Evolutionary conservation across 2,888 invertebrate genomes (phyloP).

Genomic region (Tenodera sinensis): DNA sequence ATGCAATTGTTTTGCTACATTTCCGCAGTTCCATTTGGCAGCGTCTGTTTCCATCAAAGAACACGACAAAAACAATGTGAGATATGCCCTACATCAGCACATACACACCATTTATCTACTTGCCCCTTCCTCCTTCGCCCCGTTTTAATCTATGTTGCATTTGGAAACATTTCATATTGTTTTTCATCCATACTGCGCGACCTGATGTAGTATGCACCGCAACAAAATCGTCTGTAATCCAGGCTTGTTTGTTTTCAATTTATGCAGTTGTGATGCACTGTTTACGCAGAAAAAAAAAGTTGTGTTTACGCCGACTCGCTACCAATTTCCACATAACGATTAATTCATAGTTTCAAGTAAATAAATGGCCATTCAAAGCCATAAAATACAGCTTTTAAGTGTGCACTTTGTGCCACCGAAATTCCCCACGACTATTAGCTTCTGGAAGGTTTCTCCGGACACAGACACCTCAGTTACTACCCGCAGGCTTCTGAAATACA

Average conservation of each 20-base stretch:
- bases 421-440: too few relatives aligned
- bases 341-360: not conserved
- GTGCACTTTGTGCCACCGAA: too few relatives aligned
- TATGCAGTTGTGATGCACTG: not conserved
- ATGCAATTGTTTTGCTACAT: too few relatives aligned
- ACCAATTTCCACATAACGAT: not conserved
- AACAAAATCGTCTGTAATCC: not conserved
- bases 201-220: not conserved
- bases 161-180: not conserved
- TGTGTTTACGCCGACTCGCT: not conserved
- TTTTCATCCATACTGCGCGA: not conserved
- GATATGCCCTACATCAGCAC: not conserved
- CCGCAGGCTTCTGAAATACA: too few relatives aligned
- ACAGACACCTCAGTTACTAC: too few relatives aligned
- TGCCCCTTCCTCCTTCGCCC: not conserved
- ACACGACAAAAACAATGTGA: too few relatives aligned
- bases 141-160: not conserved
- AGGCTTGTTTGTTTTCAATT: not conserved
- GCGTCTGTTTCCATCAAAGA: too few relatives aligned
- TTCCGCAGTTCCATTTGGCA: too few relatives aligned
- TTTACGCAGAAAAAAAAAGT: not conserved
- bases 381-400: not conserved
- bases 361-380: not conserved
- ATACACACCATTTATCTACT: too few relatives aligned
- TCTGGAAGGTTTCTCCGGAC: too few relatives aligned